Evolutionary conservation across 2,797 vertebrate species (phyloP), one percentile per base, ranked within the genome.

Genomic region (Hephaestus fuliginosus): DNA sequence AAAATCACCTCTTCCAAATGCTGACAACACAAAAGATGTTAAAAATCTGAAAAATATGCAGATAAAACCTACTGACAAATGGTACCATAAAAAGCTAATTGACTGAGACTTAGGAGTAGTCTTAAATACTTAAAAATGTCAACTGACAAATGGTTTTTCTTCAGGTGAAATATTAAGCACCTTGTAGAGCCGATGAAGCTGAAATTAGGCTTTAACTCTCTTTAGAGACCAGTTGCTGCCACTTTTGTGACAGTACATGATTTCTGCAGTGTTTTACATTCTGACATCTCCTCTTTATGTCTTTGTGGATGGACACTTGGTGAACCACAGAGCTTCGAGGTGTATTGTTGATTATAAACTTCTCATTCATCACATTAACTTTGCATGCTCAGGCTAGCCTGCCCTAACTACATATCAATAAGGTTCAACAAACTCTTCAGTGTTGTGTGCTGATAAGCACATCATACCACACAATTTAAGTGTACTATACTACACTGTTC

Each of bases 321-420:
- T 69, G 56, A 68, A 84, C 70, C 68, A 75, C 28, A 67, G 43
- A 61, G 56, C 56, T 75, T 15, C 72, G 63, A 51, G 46, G 36
- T 62, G 78, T 78, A 78, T 56, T 82, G 75, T 70, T 73, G 68
- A 85, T 53, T 82, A 56, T 81, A 71, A 76, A 80, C 22, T 41
- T 68, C 20, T 74, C n/a, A 76, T 46, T 81, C 53, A 76, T 81
- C 61, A 67, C 43, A 83, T 73, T 73, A 74, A 84, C 70, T 58
- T 76, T 86, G 53, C 12, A 67, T n/a, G 20, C 22, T 36, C 18
- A 52, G 39, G 41, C 57, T 39, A 53, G 30, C 33, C 41, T 39
- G 25, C 17, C 18, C 51, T 3, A 33, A 60, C 11, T 18, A 33
- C 43, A 71, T 22, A 71, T 62, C 14, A 61, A 72, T 64, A 63